phyloP scores from a whole-genome alignment of 2,113 vertebrate species.

The Python bivittatus region DNA sequence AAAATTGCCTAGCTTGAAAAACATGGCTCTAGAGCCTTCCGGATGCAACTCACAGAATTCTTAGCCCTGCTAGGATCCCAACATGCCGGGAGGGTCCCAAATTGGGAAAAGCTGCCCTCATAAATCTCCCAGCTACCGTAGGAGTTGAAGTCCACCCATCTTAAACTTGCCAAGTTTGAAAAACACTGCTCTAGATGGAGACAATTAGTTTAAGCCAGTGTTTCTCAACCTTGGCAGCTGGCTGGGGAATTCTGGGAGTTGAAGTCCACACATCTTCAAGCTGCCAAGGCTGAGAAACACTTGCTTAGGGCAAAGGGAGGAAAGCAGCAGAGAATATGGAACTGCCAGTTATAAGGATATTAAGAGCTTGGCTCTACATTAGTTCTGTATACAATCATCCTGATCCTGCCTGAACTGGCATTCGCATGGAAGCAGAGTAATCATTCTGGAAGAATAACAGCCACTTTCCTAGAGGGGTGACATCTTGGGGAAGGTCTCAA shows the following conservation, averaged over 20 bases:
- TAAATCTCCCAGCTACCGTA: too few relatives aligned
- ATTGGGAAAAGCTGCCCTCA: too few relatives aligned
- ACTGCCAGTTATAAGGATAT: background rate
- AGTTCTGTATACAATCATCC: background rate
- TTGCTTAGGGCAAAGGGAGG: background rate
- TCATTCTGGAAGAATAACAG: background rate
- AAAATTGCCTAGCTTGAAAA: background rate
- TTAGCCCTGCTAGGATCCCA: too few relatives aligned
- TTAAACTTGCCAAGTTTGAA: too few relatives aligned
- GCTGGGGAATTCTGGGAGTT: too few relatives aligned
- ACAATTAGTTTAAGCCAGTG: too few relatives aligned
- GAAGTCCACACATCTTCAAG: background rate
- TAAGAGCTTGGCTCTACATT: background rate
- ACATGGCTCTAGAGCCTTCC: too few relatives aligned
- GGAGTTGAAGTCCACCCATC: too few relatives aligned
- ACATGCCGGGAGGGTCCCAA: too few relatives aligned
- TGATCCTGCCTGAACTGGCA: background rate
- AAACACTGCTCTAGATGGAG: too few relatives aligned
- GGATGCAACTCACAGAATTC: too few relatives aligned
- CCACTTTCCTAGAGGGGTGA: background rate
- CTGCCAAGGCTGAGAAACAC: background rate
- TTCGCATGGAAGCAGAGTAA: background rate
- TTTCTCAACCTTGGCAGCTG: too few relatives aligned
- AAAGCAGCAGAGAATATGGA: background rate
- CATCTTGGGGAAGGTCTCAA: background rate